These are phyloP conservation scores for Pomacea maculata DNA, from an alignment of 1,140 invertebrate genomes.

Conservation along the genomic window DNA sequence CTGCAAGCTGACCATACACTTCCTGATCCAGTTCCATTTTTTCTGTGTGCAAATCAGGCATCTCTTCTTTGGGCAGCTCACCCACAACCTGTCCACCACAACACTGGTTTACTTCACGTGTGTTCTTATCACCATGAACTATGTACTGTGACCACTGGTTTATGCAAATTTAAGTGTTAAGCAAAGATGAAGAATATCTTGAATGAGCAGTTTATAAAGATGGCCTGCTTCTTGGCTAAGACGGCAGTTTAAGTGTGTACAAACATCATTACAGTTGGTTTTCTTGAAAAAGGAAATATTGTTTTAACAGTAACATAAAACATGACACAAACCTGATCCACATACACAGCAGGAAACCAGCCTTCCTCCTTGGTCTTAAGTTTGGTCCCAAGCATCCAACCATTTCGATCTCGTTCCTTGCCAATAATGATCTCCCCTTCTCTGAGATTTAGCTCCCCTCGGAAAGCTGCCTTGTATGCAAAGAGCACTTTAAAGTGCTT, in stretches of 20 bases:
- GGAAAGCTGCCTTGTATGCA: constrained; percentile 40
- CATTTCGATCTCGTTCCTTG: constrained; percentile 48
- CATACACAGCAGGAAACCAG: constrained; percentile 44
- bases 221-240: no score
- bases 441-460: constrained; percentile 44
- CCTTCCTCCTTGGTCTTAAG: constrained; percentile 33
- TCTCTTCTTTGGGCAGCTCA: not conserved
- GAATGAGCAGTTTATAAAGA: no score
- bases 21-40: constrained; percentile 17
- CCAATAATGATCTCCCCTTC: constrained; percentile 51
- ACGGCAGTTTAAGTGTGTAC: no score
- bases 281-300: no score
- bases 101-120: no score
- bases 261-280: no score
- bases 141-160: no score
- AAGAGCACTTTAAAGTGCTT: constrained; percentile 37
- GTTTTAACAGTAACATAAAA: no score
- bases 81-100: not conserved
- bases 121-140: no score
- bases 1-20: constrained; percentile 37
- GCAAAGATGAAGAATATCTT: no score
- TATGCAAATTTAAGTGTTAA: no score
- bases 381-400: constrained; percentile 55
- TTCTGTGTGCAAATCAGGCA: not conserved
- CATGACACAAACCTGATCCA: constrained; percentile 42